Percentiles rank a stretch among this genome's conserved stretches.
phyloP scores from a whole-genome alignment of 2,888 invertebrate species.

The Lutraria lutraria region DNA sequence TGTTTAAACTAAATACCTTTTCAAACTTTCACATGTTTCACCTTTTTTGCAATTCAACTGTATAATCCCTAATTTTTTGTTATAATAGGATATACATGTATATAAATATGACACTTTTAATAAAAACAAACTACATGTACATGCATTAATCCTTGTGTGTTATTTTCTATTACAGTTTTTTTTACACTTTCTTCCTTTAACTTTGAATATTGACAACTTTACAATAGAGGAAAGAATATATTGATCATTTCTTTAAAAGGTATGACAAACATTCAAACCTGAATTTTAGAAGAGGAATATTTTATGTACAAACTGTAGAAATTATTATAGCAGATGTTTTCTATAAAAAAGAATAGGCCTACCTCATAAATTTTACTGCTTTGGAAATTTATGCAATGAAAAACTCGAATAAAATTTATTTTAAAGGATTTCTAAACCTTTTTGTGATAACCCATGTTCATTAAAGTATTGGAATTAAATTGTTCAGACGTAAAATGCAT shows the following conservation, averaged over 20 bases:
- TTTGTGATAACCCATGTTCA: not conserved
- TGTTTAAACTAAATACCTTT: too few relatives aligned
- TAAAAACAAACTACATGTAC: not conserved
- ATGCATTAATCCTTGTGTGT: not conserved
- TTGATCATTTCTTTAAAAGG: not conserved
- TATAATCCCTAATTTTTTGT: not conserved
- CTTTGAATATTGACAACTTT: not conserved
- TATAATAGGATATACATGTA: not conserved
- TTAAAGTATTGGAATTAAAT: constrained; percentile 5
- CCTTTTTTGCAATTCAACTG: too few relatives aligned
- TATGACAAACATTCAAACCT: constrained; percentile 16
- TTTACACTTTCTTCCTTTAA: not conserved
- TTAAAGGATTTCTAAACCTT: not conserved
- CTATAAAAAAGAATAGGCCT: not conserved
- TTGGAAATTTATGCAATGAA: not conserved
- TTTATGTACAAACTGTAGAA: constrained; percentile 1
- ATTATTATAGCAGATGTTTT: not conserved
- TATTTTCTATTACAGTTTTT: not conserved
- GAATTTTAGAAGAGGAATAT: not conserved
- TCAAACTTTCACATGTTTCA: too few relatives aligned
- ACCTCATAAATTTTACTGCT: not conserved
- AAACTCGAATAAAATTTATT: not conserved
- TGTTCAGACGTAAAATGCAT: constrained; percentile 1
- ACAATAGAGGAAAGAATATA: not conserved
- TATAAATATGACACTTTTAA: not conserved